Percentiles rank a stretch among this genome's conserved stretches.
Evolutionary conservation across 2,797 vertebrate genomes (phyloP).

Genomic region (Notamacropus eugenii): DNA sequence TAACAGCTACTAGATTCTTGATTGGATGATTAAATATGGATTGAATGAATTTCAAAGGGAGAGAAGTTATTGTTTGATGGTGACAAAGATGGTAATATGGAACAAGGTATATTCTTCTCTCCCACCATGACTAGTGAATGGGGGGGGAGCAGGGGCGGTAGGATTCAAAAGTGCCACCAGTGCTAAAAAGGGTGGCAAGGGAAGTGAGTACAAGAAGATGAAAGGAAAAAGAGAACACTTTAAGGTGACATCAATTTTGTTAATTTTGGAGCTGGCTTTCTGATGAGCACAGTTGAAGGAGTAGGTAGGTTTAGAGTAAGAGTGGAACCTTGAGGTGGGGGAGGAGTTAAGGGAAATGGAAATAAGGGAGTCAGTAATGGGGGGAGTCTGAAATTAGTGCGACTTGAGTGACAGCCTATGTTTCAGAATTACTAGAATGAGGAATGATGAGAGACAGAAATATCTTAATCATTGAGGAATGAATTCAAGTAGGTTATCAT

Average conservation of each 20-base stretch:
- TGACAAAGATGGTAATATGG: neutral
- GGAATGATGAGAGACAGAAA: too few relatives aligned
- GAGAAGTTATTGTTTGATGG: neutral
- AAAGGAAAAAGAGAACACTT: neutral
- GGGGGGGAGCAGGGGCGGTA: neutral
- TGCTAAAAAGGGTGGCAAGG: neutral
- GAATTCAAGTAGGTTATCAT: too few relatives aligned
- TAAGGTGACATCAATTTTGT: neutral
- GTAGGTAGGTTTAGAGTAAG: too few relatives aligned
- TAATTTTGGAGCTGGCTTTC: neutral
- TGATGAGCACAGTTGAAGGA: neutral
- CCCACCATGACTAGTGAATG: neutral
- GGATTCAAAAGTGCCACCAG: neutral
- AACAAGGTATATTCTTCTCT: neutral
- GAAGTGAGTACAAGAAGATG: neutral
- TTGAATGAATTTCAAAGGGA: neutral
- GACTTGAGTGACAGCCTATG: too few relatives aligned
- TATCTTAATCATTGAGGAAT: too few relatives aligned
- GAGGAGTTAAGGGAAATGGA: too few relatives aligned
- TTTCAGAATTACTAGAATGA: too few relatives aligned
- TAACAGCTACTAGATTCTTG: neutral
- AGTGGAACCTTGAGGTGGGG: too few relatives aligned
- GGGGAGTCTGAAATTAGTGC: too few relatives aligned
- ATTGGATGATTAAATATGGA: neutral
- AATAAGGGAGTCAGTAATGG: too few relatives aligned